Percentiles rank a stretch among this genome's conserved stretches.
These are phyloP conservation scores for Grallaria varia DNA, from an alignment of 2,113 vertebrate species.

Conservation along the genomic window DNA sequence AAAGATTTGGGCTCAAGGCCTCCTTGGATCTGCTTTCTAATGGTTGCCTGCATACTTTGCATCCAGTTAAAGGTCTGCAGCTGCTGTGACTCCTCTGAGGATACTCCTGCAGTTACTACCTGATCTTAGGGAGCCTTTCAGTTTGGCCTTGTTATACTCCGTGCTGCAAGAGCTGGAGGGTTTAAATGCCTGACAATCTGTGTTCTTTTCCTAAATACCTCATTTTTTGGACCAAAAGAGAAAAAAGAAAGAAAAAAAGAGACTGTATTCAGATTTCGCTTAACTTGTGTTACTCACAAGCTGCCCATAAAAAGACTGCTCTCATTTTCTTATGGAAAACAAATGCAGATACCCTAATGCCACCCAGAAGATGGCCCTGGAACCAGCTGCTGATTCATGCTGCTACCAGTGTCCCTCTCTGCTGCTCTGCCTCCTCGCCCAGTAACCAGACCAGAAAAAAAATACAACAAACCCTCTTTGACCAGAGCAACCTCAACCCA, in stretches of 20 bases:
- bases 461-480: background rate
- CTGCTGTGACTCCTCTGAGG: background rate
- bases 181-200: background rate
- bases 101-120: background rate
- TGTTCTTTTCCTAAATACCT: background rate
- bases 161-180: background rate
- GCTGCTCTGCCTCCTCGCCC: background rate
- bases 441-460: background rate
- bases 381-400: background rate
- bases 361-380: background rate
- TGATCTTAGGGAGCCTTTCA: background rate
- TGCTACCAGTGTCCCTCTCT: background rate
- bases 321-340: background rate
- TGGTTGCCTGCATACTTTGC: background rate
- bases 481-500: background rate
- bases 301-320: background rate
- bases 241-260: background rate
- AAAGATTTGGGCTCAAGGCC: background rate
- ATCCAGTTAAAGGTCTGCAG: background rate
- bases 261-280: background rate
- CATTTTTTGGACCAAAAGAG: background rate
- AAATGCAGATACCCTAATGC: background rate
- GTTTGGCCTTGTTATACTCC: background rate
- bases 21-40: background rate
- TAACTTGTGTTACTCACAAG: background rate